phyloP scores from a whole-genome alignment of 2,797 vertebrate species.

The Fratercula arctica region DNA sequence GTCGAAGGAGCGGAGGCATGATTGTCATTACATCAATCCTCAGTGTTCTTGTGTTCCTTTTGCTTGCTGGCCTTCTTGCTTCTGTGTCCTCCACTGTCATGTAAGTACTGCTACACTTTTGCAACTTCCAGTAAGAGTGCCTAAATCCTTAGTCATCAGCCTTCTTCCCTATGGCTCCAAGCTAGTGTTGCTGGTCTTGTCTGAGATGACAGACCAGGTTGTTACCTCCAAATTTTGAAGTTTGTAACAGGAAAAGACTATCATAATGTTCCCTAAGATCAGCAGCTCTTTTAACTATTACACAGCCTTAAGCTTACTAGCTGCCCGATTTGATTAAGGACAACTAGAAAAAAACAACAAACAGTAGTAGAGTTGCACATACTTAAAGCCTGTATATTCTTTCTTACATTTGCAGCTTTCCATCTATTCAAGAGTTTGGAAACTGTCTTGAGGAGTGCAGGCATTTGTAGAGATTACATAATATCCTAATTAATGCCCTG shows the following conservation, averaged over 20 bases:
- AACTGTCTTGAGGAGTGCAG: neutral
- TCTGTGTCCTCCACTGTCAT: neutral
- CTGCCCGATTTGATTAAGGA: neutral
- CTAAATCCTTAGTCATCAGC: neutral
- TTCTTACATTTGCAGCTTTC: neutral
- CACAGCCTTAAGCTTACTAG: neutral
- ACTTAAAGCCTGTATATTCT: neutral
- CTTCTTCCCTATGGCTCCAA: neutral
- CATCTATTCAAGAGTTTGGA: neutral
- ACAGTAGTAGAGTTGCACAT: neutral
- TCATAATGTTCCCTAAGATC: neutral
- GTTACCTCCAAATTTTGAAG: neutral
- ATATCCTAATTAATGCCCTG: neutral
- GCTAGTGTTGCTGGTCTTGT: neutral
- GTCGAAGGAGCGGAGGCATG: constrained; percentile 73
- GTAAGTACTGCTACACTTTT: constrained; percentile 53
- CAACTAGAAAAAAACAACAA: neutral
- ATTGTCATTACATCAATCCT: constrained; percentile 73
- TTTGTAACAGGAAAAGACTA: fast-evolving
- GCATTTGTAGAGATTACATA: neutral
- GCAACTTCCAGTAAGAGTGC: neutral
- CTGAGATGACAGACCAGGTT: neutral
- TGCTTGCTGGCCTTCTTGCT: constrained; percentile 60
- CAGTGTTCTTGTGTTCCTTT: constrained; percentile 69
- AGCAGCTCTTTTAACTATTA: neutral